Base-by-base conservation (phyloP, 2,888 invertebrate species). In the Heteromurus nitidus region DNA sequence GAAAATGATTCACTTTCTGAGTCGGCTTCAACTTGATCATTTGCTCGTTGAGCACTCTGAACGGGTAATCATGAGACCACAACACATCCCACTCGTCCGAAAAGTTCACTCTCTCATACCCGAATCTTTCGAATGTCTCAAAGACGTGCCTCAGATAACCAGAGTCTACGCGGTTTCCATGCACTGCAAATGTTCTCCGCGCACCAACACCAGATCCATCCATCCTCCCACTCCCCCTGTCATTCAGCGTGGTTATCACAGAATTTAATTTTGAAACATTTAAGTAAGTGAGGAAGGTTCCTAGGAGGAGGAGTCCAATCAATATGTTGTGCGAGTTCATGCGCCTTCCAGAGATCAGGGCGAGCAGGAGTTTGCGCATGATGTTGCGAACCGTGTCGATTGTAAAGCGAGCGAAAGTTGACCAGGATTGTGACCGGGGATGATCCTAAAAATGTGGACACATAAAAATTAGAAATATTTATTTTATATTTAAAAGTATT, bases 11-110 rank as follows among this genome's bases (percentile, higher is more conserved):
- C 0, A 98, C 93, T 89, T 91, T 93, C 89, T 97, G 96, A 88
- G 94, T 91, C 0, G 92, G 90, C 86, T 92, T 92, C 11, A 97
- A 89, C 82, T 91, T 91, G 79, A 90, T 91, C 36, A 95, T 88
- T 58, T 89, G 88, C 2, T 89, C 85, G 73, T 90, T 89, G 11
- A 95, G 88, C 0, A 88, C 89, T 72, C 91, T 89, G 88, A 97
- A 98, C 0, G 98, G 98, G 89, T 96, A 98, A 88, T 96, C 96
- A 89, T 98, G 96, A 0, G 97, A 93, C 98, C 99, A 99, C 11
- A 98, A 90, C 0, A 98, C 90, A 88, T 94, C 93, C 97, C 98
- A 98, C 0, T 93, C 91, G 0, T 91, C 90, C 36, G 92, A 90
- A 42, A 90, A 89, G 0, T 89, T 89, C 0, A 91, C 91, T 84